phyloP scores from a whole-genome alignment of 1,140 invertebrate species.

The Cepaea nemoralis region DNA sequence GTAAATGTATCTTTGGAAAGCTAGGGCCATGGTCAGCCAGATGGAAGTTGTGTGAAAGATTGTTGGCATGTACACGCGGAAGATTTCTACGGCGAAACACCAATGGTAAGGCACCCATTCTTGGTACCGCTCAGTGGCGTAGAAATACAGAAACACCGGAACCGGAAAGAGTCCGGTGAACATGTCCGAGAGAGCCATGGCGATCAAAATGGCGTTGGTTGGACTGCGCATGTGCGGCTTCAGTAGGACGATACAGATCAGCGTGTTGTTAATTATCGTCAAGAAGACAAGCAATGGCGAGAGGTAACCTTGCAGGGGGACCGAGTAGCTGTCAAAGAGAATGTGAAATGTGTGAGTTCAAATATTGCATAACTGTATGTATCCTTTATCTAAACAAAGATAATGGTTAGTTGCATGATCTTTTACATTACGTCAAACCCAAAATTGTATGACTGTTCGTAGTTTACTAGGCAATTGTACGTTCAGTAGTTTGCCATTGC shows the following conservation, averaged over 20 bases:
- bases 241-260: slow-evolving; percentile 83
- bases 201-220: slow-evolving; percentile 80
- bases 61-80: slow-evolving; percentile 78
- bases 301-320: slow-evolving; percentile 75
- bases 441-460: no score
- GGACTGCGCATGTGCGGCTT: slow-evolving; percentile 79
- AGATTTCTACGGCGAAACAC: slow-evolving; percentile 82
- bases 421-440: no score
- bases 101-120: slow-evolving; percentile 65
- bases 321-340: slow-evolving; percentile 52
- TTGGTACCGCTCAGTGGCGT: slow-evolving; percentile 88
- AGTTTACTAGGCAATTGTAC: no score
- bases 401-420: no score
- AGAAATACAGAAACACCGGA: slow-evolving; percentile 90
- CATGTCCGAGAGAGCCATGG: slow-evolving; percentile 94
- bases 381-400: no score
- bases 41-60: slow-evolving; percentile 93
- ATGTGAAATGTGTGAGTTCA: no score
- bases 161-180: slow-evolving; percentile 90
- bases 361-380: no score
- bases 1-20: slow-evolving; percentile 89
- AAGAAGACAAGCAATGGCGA: slow-evolving; percentile 87
- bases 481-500: no score
- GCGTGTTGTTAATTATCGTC: slow-evolving; percentile 90
- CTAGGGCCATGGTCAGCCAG: slow-evolving; percentile 87